Percentiles rank a stretch among this genome's conserved stretches.
These are phyloP conservation scores for Drosophila yakuba DNA, from an alignment of 1,140 invertebrate genomes.

Conservation along the genomic window DNA sequence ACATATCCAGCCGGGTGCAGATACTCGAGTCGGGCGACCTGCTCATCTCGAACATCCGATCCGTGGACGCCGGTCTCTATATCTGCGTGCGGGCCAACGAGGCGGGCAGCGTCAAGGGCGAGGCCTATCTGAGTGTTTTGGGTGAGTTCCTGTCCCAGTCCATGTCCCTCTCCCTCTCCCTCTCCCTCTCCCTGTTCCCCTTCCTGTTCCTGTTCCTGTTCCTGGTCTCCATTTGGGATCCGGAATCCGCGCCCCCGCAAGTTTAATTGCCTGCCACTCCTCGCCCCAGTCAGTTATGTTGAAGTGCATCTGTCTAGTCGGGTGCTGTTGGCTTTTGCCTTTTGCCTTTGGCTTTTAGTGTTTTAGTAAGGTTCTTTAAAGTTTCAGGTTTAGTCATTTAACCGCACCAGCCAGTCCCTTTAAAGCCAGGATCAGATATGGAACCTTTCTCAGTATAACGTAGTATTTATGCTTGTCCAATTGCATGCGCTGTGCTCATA, in stretches of 20 bases:
- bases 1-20: slow-evolving; percentile 89
- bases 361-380: slow-evolving; percentile 28
- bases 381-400: background rate
- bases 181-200: background rate
- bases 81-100: slow-evolving; percentile 95
- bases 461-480: background rate
- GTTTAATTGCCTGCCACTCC: slow-evolving; percentile 32
- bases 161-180: background rate
- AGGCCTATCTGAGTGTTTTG: slow-evolving; percentile 92
- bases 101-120: slow-evolving; percentile 92
- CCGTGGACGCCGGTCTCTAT: slow-evolving; percentile 94
- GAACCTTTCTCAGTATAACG: background rate
- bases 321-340: slow-evolving; percentile 23
- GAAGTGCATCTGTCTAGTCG: slow-evolving; percentile 42
- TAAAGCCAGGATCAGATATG: background rate
- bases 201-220: background rate
- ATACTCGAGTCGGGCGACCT: slow-evolving; percentile 94
- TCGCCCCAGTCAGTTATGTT: slow-evolving; percentile 23
- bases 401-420: background rate
- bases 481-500: slow-evolving; percentile 6
- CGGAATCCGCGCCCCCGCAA: background rate
- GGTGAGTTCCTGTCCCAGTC: slow-evolving; percentile 86
- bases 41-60: slow-evolving; percentile 93
- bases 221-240: background rate
- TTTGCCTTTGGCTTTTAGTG: slow-evolving; percentile 32